Conservation (phyloP, 2,797 vertebrate species). For the Morelia viridis region DNA sequence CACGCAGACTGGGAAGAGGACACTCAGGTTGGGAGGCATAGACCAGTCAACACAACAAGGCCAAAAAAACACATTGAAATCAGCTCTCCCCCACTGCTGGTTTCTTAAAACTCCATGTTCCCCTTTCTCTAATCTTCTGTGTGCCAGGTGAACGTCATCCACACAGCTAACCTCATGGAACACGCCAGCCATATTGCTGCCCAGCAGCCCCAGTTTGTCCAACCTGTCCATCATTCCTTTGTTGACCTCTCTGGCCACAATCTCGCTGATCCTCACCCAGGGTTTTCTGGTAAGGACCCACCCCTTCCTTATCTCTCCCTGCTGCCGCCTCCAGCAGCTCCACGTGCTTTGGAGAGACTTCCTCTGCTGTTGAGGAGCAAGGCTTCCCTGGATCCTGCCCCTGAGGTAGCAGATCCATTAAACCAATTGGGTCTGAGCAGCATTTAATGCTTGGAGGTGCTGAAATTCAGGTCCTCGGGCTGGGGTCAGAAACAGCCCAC, state of each 20-base stretch:
- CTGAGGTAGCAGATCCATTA: neutral
- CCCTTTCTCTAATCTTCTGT: neutral
- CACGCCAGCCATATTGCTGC: conserved; percentile 89
- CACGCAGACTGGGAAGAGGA: neutral
- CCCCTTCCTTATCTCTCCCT: rapidly evolving
- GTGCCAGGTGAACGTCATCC: conserved; percentile 92
- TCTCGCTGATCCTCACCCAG: conserved; percentile 87
- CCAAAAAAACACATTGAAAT: neutral
- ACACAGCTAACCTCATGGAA: conserved; percentile 88
- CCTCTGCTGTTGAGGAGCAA: neutral
- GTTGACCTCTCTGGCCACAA: conserved; percentile 96
- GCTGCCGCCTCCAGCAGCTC: neutral
- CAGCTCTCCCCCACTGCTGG: rapidly evolving
- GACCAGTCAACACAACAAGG: neutral
- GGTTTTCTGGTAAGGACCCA: conserved; percentile 83
- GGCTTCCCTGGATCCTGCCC: neutral
- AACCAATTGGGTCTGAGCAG: neutral
- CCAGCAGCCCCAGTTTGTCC: conserved; percentile 90
- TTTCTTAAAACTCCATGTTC: neutral
- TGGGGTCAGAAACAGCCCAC: neutral
- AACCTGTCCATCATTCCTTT: conserved; percentile 89
- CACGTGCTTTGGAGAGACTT: neutral
- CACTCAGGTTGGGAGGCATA: neutral
- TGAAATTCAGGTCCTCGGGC: neutral
- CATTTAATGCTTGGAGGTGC: neutral